Evolutionary conservation across 2,113 vertebrate species (phyloP), one percentile per base, ranked within the genome.

Genomic region (Cinclus mexicanus): DNA sequence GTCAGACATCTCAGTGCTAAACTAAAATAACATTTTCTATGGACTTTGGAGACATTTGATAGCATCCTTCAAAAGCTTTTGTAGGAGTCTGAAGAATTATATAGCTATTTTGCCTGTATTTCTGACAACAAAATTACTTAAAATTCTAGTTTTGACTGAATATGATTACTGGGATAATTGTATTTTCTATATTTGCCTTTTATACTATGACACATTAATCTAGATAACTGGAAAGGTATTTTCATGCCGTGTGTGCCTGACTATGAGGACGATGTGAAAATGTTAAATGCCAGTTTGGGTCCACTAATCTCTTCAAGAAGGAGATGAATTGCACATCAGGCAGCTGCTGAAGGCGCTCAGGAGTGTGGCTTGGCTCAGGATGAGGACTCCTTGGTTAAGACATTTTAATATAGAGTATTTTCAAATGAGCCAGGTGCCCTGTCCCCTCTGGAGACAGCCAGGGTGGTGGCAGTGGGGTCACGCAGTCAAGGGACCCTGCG

Each of bases 91-190:
- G 52, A 42, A 68, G 52, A 86, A 69, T 81, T 93, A 37, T 14
- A 55, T 55, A 44, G n/a, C 56, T 63, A 28, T 81, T 70, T 84
- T 0, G 6, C 61, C 22, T 47, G 11, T 72, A 21, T 71, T 83
- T 90, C 78, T 93, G 92, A 80, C 78, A 93, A 80, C 35, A 85
- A 93, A 94, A 87, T 87, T 89, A 68, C 93, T 59, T 82, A 39
- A 85, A 95, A 80, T 89, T 80, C 75, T 83, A 44, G 44, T 89
- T 93, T 94, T 78, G 42, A 63, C 47, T 90, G 74, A 83, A 67
- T 25, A 49, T 82, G 61, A 83, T 96, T 87, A 83, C 64, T 64
- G 33, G 49, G 25, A 76, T 89, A 87, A 83, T 33, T 76, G 20
- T 49, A n/a, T 94, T 96, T 90, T 83, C 42, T 95, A 1, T 55